Percentiles rank a stretch among this genome's conserved stretches.
These are phyloP conservation scores for Triplophysa siluroides DNA, from an alignment of 2,113 vertebrate genomes.

Conservation along the genomic window DNA sequence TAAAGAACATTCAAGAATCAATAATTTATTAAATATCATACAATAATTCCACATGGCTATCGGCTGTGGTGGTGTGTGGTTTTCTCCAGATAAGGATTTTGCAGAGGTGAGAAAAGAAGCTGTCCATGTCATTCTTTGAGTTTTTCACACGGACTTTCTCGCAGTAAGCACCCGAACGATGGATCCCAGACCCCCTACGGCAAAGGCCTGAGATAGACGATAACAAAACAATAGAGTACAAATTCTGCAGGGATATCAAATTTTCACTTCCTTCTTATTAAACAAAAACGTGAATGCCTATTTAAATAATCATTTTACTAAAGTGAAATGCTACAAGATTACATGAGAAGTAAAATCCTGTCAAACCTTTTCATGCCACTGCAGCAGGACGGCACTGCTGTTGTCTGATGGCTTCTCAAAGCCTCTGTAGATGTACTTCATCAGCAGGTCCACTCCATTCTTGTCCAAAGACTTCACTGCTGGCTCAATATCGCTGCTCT, in stretches of 20 bases:
- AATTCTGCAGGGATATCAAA: too few relatives aligned
- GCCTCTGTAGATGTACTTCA: conserved; percentile 93
- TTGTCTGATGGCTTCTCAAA: conserved; percentile 88
- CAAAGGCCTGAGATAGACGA: conserved; percentile 75
- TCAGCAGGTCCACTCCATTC: conserved; percentile 82
- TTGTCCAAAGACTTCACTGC: conserved; percentile 83
- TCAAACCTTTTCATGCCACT: conserved; percentile 88
- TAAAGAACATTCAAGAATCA: conserved; percentile 32
- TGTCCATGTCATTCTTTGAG: conserved; percentile 16
- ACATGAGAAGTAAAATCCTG: neutral
- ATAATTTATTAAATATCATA: conserved; percentile 60
- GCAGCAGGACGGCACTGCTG: conserved; percentile 85
- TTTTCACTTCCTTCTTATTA: too few relatives aligned
- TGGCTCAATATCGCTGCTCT: conserved; percentile 84
- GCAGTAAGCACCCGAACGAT: conserved; percentile 88
- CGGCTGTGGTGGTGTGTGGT: neutral
- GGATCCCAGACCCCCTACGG: conserved; percentile 84
- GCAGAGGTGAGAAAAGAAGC: neutral
- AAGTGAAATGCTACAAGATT: too few relatives aligned
- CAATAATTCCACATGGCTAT: conserved; percentile 17
- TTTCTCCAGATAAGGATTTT: neutral
- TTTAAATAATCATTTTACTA: too few relatives aligned
- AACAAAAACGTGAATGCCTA: too few relatives aligned
- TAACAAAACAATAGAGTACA: conserved; percentile 53
- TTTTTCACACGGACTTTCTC: conserved; percentile 83